Percentiles rank a stretch among this genome's conserved stretches.
Conservation (phyloP, 2,888 invertebrate genomes). For the Mesorhabditis belari region DNA sequence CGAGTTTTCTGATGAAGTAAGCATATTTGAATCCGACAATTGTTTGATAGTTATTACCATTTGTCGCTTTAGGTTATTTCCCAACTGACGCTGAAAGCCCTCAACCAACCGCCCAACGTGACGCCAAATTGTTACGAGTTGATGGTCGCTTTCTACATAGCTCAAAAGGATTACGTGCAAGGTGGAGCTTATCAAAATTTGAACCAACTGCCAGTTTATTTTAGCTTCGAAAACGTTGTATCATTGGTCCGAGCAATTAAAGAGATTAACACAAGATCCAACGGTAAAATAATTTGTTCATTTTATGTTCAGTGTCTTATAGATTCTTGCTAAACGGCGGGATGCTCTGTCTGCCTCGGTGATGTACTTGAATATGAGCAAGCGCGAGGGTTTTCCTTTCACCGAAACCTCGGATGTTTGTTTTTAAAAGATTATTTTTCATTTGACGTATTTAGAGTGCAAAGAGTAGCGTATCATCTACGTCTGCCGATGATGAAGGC, state of each 20-base stretch:
- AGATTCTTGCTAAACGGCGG: not conserved
- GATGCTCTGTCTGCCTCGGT: not conserved
- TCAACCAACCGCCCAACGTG: constrained; percentile 13
- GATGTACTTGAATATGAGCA: not conserved
- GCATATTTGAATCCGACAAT: too few species aligned
- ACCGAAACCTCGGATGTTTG: too few species aligned
- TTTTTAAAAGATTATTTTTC: too few species aligned
- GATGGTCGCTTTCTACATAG: constrained; percentile 16
- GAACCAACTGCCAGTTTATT: not conserved
- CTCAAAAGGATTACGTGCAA: constrained; percentile 18
- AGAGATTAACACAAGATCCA: not conserved
- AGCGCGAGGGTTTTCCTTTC: too few species aligned
- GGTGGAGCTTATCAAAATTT: too few species aligned
- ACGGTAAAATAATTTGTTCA: not conserved
- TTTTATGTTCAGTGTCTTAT: not conserved
- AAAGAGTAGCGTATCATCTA: too few species aligned
- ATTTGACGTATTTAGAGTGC: too few species aligned
- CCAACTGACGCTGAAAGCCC: constrained; percentile 17
- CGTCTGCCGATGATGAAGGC: too few species aligned
- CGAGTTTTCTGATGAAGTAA: not conserved
- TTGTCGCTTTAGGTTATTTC: constrained; percentile 13
- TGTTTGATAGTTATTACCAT: too few species aligned
- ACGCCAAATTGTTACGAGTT: constrained; percentile 22
- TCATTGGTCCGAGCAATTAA: not conserved
- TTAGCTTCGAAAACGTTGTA: not conserved